These are phyloP conservation scores for Aptenodytes forsteri DNA, from an alignment of 2,113 vertebrate genomes.

Conservation along the genomic window DNA sequence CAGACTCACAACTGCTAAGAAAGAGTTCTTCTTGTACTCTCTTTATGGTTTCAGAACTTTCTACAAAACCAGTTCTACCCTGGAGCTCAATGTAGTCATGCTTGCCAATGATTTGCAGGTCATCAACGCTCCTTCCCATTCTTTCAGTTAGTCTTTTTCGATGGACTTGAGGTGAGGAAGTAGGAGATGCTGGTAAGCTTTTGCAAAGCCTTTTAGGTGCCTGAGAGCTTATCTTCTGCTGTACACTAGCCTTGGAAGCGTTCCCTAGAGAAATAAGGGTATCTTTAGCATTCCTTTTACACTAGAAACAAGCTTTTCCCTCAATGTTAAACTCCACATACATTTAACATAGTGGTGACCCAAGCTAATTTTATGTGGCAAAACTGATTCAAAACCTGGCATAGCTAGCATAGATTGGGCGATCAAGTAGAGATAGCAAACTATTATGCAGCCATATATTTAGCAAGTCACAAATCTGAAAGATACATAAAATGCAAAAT, in stretches of 20 bases:
- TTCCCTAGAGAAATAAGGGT: background rate
- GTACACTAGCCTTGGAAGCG: background rate
- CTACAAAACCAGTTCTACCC: conserved; percentile 42
- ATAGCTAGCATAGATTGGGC: background rate
- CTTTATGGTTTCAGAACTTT: conserved; percentile 78
- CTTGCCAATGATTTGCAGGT: conserved; percentile 29
- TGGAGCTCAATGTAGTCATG: conserved; percentile 1
- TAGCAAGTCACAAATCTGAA: background rate
- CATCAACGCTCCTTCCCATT: conserved; percentile 50
- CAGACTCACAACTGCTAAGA: conserved; percentile 93
- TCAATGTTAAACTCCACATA: background rate
- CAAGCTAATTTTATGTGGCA: background rate
- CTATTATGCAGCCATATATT: background rate
- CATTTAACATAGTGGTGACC: background rate
- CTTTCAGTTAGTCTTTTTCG: conserved; percentile 30
- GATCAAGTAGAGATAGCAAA: background rate
- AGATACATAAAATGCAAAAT: background rate
- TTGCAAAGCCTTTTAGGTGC: conserved; percentile 76
- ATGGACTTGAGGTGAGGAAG: conserved; percentile 71
- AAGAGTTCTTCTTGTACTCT: conserved; percentile 78
- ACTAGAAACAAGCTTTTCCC: background rate
- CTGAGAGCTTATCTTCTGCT: conserved; percentile 11
- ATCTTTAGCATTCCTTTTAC: background rate
- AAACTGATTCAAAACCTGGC: background rate
- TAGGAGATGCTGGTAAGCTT: conserved; percentile 80